Evolutionary conservation across 92 coral and sea anemone species (phyloP), one percentile per base, ranked within the genome.

Genomic region (Pocillopora grandis): DNA sequence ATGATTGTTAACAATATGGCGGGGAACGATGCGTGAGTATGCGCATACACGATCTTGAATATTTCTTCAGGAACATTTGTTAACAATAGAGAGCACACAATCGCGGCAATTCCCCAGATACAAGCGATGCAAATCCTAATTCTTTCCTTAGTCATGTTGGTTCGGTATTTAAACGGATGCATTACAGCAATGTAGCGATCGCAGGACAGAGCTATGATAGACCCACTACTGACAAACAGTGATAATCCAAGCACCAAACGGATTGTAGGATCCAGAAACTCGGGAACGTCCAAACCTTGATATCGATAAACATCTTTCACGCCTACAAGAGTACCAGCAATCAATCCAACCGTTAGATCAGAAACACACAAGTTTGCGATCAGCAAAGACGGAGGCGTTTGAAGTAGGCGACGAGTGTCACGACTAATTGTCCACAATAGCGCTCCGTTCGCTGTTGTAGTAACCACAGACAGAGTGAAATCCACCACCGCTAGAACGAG

Each of bases 181-280:
- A 49, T 70, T 17, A 86, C 93, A 4, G 84, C 93, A 70, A 90
- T 13, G 36, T 76, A 82, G 1, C 93, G 90, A 78, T 86, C 93
- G 23, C 72, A 77, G 0, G 90, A 90, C 27, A 90, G 37, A 0
- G 90, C 87, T 5, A 85, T 83, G 21, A 90, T 90, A 1, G 93
- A 82, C 9, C 85, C 75, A 52, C 82, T 90, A 49, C 85, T 90
- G 0, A 86, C 87, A 70, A 86, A 86, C 69, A 90, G 58, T 6
- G 88, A 64, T 66, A 90, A 60, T 12, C 90, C 93, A 12, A 86
- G 76, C 2, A 72, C 36, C 58, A 86, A 77, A 20, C 76, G 70
- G 33, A 82, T 16, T 9, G 59, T 66, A 33, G n/a, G 55, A 66
- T 76, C 68, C 21, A 84, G 18, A 27, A 33, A 16, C 16, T 19